Percentiles rank a stretch among this genome's conserved stretches.
phyloP scores from a whole-genome alignment of 2,113 vertebrate species.

The Myiagra hebetior region DNA sequence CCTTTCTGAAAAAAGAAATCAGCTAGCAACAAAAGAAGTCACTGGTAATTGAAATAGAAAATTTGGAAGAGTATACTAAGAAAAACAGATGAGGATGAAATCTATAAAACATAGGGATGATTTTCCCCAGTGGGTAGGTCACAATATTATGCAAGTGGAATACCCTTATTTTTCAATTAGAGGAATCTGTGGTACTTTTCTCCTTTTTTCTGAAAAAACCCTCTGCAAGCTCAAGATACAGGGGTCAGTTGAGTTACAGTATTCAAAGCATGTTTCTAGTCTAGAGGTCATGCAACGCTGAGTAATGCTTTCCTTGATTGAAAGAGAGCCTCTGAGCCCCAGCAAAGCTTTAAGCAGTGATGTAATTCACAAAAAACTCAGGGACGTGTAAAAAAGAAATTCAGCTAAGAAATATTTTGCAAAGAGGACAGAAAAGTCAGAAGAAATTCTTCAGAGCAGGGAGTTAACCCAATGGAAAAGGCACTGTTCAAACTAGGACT shows the following conservation, averaged over 20 bases:
- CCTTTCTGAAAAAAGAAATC: neutral
- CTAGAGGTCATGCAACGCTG: neutral
- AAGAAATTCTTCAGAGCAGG: neutral
- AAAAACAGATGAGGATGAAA: neutral
- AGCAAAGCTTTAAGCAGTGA: neutral
- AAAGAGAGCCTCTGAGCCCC: neutral
- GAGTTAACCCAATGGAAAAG: neutral
- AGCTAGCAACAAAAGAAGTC: neutral
- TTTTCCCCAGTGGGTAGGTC: neutral
- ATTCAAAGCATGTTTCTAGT: neutral
- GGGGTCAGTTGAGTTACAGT: neutral
- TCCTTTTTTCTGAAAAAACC: neutral
- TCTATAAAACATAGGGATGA: neutral
- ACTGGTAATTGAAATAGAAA: neutral
- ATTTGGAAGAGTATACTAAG: neutral
- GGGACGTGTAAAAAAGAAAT: neutral
- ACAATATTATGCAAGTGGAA: neutral
- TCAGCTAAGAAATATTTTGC: neutral
- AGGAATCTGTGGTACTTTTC: neutral
- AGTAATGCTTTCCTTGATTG: neutral
- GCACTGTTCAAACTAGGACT: neutral
- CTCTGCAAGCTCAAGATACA: accelerated
- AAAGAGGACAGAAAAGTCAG: neutral
- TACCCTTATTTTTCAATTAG: neutral
- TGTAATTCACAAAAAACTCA: neutral